Evolutionary conservation across 2,888 invertebrate species (phyloP).

Genomic region (Drosophila demipolita): DNA sequence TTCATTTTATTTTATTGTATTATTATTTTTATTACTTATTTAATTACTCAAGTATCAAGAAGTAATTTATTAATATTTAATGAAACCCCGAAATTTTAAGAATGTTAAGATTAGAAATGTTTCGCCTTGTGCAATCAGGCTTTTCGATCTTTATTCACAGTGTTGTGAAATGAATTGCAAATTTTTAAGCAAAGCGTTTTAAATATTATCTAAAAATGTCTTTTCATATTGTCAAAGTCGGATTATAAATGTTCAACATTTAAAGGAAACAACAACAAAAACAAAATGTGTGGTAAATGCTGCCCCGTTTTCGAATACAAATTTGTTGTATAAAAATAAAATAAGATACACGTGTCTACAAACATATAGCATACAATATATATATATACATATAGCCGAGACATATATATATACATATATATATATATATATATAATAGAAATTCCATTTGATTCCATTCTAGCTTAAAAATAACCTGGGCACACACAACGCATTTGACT

Average conservation of each 20-base stretch:
- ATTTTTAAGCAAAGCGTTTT: neutral
- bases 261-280: neutral
- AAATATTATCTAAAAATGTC: neutral
- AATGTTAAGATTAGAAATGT: neutral
- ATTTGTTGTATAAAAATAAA: conserved; percentile 51
- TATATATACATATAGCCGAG: neutral
- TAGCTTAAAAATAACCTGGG: conserved; percentile 62
- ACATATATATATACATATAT: neutral
- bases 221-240: neutral
- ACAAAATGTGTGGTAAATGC: conserved; percentile 24
- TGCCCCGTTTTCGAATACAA: conserved; percentile 42
- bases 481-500: conserved; percentile 8
- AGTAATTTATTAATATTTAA: too few relatives aligned
- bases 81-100: neutral
- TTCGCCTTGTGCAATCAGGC: neutral
- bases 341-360: conserved; percentile 23
- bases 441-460: conserved; percentile 58
- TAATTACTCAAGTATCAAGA: too few relatives aligned
- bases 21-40: too few relatives aligned
- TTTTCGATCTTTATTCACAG: neutral
- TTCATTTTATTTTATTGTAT: too few relatives aligned
- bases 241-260: neutral
- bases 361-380: neutral
- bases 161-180: neutral
- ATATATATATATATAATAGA: conserved; percentile 42